Evolutionary conservation across 2,797 vertebrate genomes (phyloP).

Genomic region (Chanos chanos): DNA sequence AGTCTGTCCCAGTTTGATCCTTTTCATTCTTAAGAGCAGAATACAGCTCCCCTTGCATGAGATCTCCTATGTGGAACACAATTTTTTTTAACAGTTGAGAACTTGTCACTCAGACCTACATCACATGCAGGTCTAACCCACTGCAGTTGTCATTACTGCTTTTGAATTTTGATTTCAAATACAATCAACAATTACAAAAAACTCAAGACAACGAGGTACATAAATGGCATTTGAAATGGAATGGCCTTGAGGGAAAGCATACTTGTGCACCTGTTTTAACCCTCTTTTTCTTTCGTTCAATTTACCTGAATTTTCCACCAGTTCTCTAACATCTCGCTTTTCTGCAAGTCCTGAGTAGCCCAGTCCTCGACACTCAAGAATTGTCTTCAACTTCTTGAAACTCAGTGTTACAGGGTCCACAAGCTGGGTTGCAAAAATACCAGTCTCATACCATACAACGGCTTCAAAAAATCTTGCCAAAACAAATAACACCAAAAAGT

Average conservation of each 20-base stretch:
- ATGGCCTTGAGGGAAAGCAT: too few relatives aligned
- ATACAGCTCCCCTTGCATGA: slow-evolving; percentile 95
- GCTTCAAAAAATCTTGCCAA: slow-evolving; percentile 91
- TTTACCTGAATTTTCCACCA: slow-evolving; percentile 91
- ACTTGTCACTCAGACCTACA: too few relatives aligned
- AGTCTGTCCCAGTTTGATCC: slow-evolving; percentile 81
- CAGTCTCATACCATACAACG: slow-evolving; percentile 93
- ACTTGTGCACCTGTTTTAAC: too few relatives aligned
- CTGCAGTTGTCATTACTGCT: too few relatives aligned
- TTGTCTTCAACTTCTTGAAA: slow-evolving; percentile 88
- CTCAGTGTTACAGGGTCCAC: slow-evolving; percentile 92
- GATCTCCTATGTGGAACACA: slow-evolving; percentile 72
- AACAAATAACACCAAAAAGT: slow-evolving; percentile 87
- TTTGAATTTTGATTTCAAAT: too few relatives aligned
- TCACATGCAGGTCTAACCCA: too few relatives aligned
- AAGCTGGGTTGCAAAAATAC: slow-evolving; percentile 89
- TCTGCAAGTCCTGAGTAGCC: slow-evolving; percentile 85
- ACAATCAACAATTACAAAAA: too few relatives aligned
- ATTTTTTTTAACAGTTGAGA: not conserved
- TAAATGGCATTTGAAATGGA: too few relatives aligned
- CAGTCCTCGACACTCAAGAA: slow-evolving; percentile 89
- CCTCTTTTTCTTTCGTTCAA: too few relatives aligned
- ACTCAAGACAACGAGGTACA: too few relatives aligned
- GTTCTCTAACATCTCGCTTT: slow-evolving; percentile 87
- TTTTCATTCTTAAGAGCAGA: slow-evolving; percentile 91